Conservation (phyloP, 2,797 vertebrate species). For the Anguilla pacifica region DNA sequence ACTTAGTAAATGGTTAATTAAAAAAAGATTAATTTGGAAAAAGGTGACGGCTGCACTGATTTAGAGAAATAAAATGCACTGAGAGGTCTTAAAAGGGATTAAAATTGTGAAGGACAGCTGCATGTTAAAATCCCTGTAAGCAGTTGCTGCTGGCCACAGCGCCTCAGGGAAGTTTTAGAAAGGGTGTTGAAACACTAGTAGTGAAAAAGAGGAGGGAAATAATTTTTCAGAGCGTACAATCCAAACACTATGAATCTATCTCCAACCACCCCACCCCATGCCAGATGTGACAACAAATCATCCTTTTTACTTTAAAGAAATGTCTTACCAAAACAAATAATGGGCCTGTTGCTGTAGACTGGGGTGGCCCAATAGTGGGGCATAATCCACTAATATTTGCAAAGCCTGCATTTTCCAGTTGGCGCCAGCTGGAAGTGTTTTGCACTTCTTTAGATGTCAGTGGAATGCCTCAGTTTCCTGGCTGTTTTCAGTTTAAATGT, state of each 20-base stretch:
- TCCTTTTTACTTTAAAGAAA: constrained; percentile 32
- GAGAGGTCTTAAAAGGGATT: not conserved
- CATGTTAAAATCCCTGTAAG: not conserved
- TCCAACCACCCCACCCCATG: not conserved
- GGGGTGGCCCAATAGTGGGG: constrained; percentile 50
- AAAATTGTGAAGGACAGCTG: not conserved
- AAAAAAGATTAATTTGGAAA: constrained; percentile 17
- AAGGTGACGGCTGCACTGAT: not conserved
- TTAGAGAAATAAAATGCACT: not conserved
- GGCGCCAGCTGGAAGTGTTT: constrained; percentile 79
- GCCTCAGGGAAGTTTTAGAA: not conserved
- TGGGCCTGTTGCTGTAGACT: constrained; percentile 50
- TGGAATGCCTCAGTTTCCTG: constrained; percentile 68
- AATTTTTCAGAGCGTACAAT: not conserved
- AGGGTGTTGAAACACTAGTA: not conserved
- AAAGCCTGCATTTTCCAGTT: constrained; percentile 66
- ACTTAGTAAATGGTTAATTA: not conserved
- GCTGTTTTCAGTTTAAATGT: constrained; percentile 50
- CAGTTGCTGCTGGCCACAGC: not conserved
- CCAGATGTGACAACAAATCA: constrained; percentile 11
- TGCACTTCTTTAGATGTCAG: constrained; percentile 70
- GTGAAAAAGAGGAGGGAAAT: constrained; percentile 18
- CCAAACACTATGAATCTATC: constrained; percentile 20
- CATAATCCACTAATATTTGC: constrained; percentile 60
- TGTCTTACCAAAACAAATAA: constrained; percentile 52